Conservation (phyloP, 2,797 vertebrate genomes). For the Sternarchorhynchus goeldii region DNA sequence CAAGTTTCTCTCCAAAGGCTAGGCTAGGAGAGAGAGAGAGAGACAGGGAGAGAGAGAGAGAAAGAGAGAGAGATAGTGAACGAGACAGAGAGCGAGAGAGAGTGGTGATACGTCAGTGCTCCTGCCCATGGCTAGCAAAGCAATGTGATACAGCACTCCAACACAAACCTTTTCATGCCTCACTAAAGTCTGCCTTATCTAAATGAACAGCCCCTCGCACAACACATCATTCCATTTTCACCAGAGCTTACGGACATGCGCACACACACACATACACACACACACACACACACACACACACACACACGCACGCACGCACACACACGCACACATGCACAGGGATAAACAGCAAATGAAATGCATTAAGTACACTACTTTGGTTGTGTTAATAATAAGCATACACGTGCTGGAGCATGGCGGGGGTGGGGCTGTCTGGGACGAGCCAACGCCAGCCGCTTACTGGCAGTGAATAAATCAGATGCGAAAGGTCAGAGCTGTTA, state of each 20-base stretch:
- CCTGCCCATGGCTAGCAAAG: constrained; percentile 28
- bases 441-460: too few species aligned
- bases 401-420: not conserved
- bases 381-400: constrained; percentile 51
- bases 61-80: not conserved
- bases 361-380: constrained; percentile 45
- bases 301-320: constrained; percentile 24
- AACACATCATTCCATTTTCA: constrained; percentile 56
- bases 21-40: not conserved
- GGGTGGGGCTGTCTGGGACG: too few species aligned
- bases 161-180: constrained; percentile 64
- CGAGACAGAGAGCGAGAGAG: constrained; percentile 1
- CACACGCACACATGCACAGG: constrained; percentile 4
- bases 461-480: constrained; percentile 11
- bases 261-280: constrained; percentile 28
- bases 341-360: constrained; percentile 42
- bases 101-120: constrained; percentile 23
- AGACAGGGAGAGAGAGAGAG: not conserved
- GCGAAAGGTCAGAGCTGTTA: constrained; percentile 1
- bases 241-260: constrained; percentile 1
- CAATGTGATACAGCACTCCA: constrained; percentile 58
- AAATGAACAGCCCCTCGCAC: constrained; percentile 70
- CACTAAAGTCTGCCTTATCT: constrained; percentile 70
- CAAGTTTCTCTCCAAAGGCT: constrained; percentile 65
- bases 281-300: constrained; percentile 26